Percentiles rank a stretch among this genome's conserved stretches.
These are phyloP conservation scores for Lophotriccus pileatus DNA, from an alignment of 2,797 vertebrate species.

Conservation along the genomic window DNA sequence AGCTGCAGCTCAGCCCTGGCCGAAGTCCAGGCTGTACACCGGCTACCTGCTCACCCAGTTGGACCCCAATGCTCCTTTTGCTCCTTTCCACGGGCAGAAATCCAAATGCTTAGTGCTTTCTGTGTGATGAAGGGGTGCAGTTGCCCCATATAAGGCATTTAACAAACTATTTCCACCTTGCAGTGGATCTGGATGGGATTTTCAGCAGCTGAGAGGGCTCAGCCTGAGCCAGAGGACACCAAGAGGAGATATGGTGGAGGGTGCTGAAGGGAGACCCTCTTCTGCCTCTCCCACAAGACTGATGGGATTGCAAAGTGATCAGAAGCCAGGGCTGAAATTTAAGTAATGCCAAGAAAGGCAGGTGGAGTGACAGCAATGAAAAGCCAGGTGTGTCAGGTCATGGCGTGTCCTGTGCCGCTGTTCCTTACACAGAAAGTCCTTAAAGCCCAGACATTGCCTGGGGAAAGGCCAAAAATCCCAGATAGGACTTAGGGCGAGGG, in stretches of 20 bases:
- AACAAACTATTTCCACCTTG: neutral
- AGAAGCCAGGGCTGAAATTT: neutral
- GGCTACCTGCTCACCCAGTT: neutral
- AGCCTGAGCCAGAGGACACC: neutral
- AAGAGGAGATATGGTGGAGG: fast-evolving
- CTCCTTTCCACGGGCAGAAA: neutral
- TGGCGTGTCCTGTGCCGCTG: fast-evolving
- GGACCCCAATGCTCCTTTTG: neutral
- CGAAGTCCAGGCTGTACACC: neutral
- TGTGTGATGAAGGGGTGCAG: neutral
- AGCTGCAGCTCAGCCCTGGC: neutral
- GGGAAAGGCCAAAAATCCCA: neutral
- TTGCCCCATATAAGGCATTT: neutral
- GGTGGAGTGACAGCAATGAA: fast-evolving
- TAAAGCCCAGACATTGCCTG: neutral
- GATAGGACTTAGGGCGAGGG: neutral
- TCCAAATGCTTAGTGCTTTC: neutral
- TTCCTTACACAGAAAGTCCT: neutral
- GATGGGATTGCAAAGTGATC: fast-evolving
- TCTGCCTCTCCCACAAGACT: neutral
- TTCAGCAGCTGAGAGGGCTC: neutral
- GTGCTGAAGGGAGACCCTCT: neutral
- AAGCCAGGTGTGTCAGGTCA: neutral
- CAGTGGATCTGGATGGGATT: neutral
- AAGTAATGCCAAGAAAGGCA: neutral